phyloP scores from a whole-genome alignment of 2,113 vertebrate species.

The Antechinus stuartii region DNA sequence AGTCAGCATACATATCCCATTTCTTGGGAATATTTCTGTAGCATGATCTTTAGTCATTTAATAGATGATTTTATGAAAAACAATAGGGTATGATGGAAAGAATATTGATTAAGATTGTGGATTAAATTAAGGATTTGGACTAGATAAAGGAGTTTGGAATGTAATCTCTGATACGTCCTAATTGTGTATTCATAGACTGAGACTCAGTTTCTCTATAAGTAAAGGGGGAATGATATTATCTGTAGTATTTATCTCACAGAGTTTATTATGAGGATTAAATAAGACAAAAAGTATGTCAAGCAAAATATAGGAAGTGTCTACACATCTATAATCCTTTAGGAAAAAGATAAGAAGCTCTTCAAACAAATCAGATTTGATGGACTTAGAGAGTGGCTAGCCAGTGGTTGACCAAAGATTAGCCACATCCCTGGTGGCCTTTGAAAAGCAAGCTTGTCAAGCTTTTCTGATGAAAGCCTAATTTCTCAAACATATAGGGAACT shows the following conservation, averaged over 20 bases:
- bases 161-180: neutral
- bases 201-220: neutral
- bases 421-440: neutral
- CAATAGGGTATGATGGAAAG: neutral
- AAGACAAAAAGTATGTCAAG: neutral
- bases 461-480: too few relatives aligned
- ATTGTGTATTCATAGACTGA: neutral
- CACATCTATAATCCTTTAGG: neutral
- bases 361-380: neutral
- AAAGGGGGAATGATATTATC: neutral
- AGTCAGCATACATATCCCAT: neutral
- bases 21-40: slow-evolving; percentile 25
- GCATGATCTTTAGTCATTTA: neutral
- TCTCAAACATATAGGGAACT: too few relatives aligned
- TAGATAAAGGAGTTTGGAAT: neutral
- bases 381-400: neutral
- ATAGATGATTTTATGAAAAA: neutral
- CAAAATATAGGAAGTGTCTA: neutral
- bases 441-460: neutral
- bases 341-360: neutral
- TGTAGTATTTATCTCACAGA: neutral
- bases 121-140: neutral
- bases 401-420: neutral
- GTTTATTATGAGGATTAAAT: neutral
- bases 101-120: neutral